Conservation (phyloP, 2,113 vertebrate species). For the Thermophis baileyi region DNA sequence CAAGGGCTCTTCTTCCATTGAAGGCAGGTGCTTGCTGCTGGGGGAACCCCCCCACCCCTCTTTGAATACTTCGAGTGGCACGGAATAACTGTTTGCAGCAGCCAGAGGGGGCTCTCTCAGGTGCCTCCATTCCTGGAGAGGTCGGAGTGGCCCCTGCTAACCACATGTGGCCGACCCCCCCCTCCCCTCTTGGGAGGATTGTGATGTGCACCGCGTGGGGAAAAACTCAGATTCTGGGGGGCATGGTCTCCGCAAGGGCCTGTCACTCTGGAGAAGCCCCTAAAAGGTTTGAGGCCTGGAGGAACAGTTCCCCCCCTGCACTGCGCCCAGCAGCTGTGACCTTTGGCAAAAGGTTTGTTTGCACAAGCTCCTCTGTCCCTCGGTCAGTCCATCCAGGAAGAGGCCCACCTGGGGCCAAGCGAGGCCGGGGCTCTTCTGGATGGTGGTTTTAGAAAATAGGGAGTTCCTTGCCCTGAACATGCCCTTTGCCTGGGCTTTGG, state of each 20-base stretch:
- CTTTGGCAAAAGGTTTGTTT: background rate
- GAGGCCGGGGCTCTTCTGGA: background rate
- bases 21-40: background rate
- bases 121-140: background rate
- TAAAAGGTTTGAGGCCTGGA: background rate
- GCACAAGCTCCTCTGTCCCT: background rate
- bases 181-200: background rate
- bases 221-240: background rate
- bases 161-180: background rate
- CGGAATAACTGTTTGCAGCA: background rate
- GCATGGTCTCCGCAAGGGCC: background rate
- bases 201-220: background rate
- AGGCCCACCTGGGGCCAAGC: background rate
- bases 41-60: no score
- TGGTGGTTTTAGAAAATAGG: background rate
- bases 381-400: background rate
- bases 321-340: background rate
- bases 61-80: background rate
- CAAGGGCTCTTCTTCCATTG: background rate
- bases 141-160: background rate
- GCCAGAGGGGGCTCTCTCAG: background rate
- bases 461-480: background rate
- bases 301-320: background rate
- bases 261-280: background rate
- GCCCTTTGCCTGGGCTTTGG: background rate